phyloP scores from a whole-genome alignment of 1,140 invertebrate species.

The Zaprionus lachaisei region DNA sequence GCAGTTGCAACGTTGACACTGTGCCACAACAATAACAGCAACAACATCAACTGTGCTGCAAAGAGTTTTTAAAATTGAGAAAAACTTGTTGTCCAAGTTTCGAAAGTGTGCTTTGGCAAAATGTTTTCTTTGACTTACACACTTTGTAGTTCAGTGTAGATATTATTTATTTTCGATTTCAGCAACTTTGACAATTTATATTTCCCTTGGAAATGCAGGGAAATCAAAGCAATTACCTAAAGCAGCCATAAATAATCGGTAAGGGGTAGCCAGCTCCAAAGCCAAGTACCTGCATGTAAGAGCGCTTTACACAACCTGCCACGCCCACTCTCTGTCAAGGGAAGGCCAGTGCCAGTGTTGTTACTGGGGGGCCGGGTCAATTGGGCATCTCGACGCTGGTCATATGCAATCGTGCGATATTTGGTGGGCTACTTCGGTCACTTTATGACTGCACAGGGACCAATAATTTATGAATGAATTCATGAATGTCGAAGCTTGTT shows the following conservation, averaged over 20 bases:
- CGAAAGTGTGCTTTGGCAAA: not conserved
- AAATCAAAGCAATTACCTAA: constrained; percentile 56
- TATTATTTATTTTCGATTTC: constrained; percentile 21
- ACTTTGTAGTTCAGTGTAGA: not conserved
- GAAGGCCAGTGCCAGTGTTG: too few relatives aligned
- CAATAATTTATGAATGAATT: constrained; percentile 83
- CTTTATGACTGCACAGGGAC: constrained; percentile 78
- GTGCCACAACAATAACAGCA: not conserved
- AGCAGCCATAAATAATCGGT: constrained; percentile 46
- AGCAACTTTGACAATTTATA: constrained; percentile 37
- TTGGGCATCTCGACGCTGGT: constrained; percentile 31
- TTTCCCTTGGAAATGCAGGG: constrained; percentile 6
- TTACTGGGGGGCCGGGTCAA: not conserved
- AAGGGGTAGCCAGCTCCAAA: not conserved
- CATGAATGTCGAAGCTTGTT: constrained; percentile 73
- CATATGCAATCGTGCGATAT: constrained; percentile 78
- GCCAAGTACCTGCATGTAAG: not conserved
- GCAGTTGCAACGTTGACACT: not conserved
- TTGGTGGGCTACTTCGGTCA: constrained; percentile 70
- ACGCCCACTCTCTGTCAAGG: constrained; percentile 5
- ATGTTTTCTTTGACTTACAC: not conserved
- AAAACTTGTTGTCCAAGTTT: not conserved
- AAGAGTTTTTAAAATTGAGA: not conserved
- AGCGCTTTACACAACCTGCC: constrained; percentile 11
- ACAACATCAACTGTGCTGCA: not conserved